Evolutionary conservation across 2,888 invertebrate genomes (phyloP).

Genomic region (Punctoribates punctum): DNA sequence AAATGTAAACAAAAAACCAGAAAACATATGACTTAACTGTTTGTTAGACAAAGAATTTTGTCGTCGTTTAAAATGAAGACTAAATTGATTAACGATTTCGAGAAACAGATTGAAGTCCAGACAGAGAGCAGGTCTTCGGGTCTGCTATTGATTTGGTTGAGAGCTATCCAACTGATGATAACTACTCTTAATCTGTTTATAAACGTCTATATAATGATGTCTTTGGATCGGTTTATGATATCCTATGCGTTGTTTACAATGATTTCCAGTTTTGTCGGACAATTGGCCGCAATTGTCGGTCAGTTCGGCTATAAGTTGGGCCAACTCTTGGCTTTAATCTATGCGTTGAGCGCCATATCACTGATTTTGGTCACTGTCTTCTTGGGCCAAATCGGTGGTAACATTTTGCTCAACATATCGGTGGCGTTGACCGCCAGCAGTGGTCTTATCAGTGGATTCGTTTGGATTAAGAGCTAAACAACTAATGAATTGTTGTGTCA

Average conservation of each 20-base stretch:
- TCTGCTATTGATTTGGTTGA: constrained; percentile 16
- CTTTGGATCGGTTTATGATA: constrained; percentile 38
- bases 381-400: background rate
- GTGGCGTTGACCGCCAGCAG: background rate
- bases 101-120: background rate
- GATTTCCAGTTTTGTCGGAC: constrained; percentile 18
- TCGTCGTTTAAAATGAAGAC: background rate
- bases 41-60: background rate
- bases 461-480: background rate
- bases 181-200: constrained; percentile 38
- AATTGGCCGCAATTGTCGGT: constrained; percentile 39
- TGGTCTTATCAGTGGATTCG: constrained; percentile 4
- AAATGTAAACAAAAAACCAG: background rate
- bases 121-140: background rate
- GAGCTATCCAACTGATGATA: constrained; percentile 35
- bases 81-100: background rate
- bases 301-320: constrained; percentile 29
- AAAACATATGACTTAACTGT: background rate
- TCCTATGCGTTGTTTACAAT: constrained; percentile 27
- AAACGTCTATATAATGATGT: constrained; percentile 39
- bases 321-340: background rate
- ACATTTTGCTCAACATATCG: background rate
- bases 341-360: background rate
- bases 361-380: background rate
- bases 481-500: background rate